phyloP scores from a whole-genome alignment of 2,888 invertebrate genomes.

The Andrena chrysosceles region DNA sequence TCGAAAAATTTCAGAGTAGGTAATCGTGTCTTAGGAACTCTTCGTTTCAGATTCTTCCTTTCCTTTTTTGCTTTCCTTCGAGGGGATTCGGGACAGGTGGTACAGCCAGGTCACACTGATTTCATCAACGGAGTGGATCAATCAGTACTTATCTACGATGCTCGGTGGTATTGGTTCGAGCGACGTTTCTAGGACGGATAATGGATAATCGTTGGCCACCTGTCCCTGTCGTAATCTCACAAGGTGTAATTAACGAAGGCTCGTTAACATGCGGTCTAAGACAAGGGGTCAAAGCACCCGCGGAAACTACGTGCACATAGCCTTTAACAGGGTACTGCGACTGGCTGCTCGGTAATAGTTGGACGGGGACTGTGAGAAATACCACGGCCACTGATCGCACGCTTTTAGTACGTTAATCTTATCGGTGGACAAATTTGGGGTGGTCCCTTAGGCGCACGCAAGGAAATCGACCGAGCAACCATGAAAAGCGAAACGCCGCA shows the following conservation, averaged over 20 bases:
- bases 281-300: constrained; percentile 70
- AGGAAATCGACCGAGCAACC: background rate
- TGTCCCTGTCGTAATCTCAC: constrained; percentile 77
- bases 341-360: constrained; percentile 29
- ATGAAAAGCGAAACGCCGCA: background rate
- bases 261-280: constrained; percentile 69
- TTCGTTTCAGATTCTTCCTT: background rate
- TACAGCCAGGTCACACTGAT: constrained; percentile 36
- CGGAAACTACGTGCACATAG: constrained; percentile 58
- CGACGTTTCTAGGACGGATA: constrained; percentile 69
- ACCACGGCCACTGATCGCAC: constrained; percentile 11
- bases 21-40: background rate
- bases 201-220: constrained; percentile 76
- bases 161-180: constrained; percentile 47
- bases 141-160: constrained; percentile 69
- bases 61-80: background rate
- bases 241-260: constrained; percentile 76
- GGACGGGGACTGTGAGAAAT: constrained; percentile 37
- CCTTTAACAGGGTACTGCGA: constrained; percentile 47
- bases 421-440: constrained; percentile 29
- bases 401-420: constrained; percentile 14
- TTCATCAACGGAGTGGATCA: constrained; percentile 64
- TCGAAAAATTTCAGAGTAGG: background rate
- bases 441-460: constrained; percentile 14
- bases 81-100: background rate